Conservation (phyloP, 2,888 invertebrate genomes). For the Tanypteryx hageni region DNA sequence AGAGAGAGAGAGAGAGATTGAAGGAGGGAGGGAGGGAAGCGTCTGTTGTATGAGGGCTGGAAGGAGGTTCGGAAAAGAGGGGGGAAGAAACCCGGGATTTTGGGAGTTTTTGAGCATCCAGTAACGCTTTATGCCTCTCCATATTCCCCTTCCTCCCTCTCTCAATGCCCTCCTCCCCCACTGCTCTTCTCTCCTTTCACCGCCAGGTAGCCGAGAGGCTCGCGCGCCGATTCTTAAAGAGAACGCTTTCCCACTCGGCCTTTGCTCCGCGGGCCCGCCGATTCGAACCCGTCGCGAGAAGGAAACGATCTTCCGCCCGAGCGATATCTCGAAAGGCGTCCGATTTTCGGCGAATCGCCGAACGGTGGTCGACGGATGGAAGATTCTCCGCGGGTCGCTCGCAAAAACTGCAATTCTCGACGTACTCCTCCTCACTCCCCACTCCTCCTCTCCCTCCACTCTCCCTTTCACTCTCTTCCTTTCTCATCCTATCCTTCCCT, state of each 20-base stretch:
- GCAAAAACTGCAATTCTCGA: conserved; percentile 44
- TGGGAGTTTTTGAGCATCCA: conserved; percentile 56
- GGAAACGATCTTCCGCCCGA: background rate
- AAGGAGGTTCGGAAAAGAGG: background rate
- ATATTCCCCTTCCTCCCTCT: background rate
- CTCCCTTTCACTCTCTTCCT: background rate
- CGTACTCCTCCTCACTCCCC: background rate
- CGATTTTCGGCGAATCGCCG: background rate
- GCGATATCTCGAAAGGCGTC: background rate
- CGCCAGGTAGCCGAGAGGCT: background rate
- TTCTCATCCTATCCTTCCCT: background rate
- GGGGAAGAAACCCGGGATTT: conserved; percentile 15
- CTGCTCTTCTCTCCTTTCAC: background rate
- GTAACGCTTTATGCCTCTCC: conserved; percentile 56
- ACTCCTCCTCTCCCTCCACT: background rate
- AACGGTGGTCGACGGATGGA: background rate
- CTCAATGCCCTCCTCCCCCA: background rate
- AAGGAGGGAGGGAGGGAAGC: background rate
- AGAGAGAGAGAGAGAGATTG: background rate
- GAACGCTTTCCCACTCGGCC: background rate
- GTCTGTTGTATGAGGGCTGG: background rate
- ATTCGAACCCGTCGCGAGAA: background rate
- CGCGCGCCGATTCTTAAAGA: background rate
- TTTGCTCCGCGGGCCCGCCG: background rate
- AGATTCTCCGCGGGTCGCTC: conserved; percentile 29